phyloP scores from a whole-genome alignment of 2,888 invertebrate species.

The Dolichopus griseipennis region DNA sequence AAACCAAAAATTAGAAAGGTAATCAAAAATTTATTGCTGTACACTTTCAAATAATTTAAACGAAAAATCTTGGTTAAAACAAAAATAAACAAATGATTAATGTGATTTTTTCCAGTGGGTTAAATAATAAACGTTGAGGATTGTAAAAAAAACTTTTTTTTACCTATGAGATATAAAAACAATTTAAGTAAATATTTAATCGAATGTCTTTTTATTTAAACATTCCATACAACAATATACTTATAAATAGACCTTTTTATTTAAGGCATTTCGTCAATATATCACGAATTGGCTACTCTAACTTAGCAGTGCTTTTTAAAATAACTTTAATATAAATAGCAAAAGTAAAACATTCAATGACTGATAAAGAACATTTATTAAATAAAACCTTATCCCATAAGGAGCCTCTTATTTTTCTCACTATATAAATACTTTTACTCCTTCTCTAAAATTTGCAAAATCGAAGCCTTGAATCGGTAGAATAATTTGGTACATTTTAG shows the following conservation, averaged over 20 bases:
- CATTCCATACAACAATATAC: too few species aligned
- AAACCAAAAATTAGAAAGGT: too few species aligned
- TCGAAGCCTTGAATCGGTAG: too few species aligned
- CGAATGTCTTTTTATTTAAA: background rate
- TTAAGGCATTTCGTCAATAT: background rate
- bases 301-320: background rate
- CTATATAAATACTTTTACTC: too few species aligned
- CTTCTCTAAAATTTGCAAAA: background rate
- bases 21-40: too few species aligned
- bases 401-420: background rate
- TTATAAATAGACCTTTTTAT: background rate
- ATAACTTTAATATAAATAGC: background rate
- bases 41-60: too few species aligned
- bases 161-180: background rate
- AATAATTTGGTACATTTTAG: background rate
- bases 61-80: too few species aligned
- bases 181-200: background rate
- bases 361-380: background rate
- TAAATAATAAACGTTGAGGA: background rate
- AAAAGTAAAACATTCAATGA: background rate
- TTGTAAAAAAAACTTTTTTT: too few species aligned
- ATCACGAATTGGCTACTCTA: background rate
- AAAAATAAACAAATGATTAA: background rate
- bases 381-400: background rate
- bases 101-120: background rate